Base-by-base conservation (phyloP, 2,888 invertebrate species). In the Rhyacophila evoluta region DNA sequence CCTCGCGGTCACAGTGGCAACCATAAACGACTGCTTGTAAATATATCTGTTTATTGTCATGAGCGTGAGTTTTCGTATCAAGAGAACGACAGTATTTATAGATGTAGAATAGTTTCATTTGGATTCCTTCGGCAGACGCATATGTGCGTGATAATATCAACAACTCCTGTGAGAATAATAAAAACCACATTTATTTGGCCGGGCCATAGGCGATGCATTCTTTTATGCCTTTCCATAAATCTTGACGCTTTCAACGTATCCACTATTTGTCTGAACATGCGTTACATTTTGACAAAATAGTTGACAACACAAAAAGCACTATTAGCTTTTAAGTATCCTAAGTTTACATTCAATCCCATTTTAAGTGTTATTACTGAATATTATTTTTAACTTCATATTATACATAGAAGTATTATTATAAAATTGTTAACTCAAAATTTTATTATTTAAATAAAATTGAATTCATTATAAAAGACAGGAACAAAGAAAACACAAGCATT, bases 151-250 rank as follows among this genome's bases (percentile, higher is more conserved):
- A 75, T 74, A 79, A 79, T 55, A 78, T 25, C 37, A 72, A 78
- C 75, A 78, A 38, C 39, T 77, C 79, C 79, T 79, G 37, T 27
- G 79, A 79, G 79, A 37, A 74, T 79, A 79, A 79, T 79, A 79
- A 79, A 79, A 79, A 39, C 77, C 76, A 74, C 77, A 74, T 77
- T 73, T 79, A 72, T 79, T 77, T 77, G 74, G 71, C 39, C 67
- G 69, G 77, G 68, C 77, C 67, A 38, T 74, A 55, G 67, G 76
- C 73, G 72, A 77, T 72, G 73, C 79, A 77, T 79, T 77, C 76
- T 73, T 79, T 77, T 77, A 79, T 76, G 76, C 72, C 37, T 76
- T 73, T 72, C 33, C 73, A 79, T 79, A 79, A 79, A 79, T 79
- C 79, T 73, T 38, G 12, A 12, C 8, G 27, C 36, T 68, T 76